A percentile compares a stretch with the other conserved stretches of the same genome.
Conservation (phyloP, 2,113 vertebrate species). For the Pungitius pungitius region DNA sequence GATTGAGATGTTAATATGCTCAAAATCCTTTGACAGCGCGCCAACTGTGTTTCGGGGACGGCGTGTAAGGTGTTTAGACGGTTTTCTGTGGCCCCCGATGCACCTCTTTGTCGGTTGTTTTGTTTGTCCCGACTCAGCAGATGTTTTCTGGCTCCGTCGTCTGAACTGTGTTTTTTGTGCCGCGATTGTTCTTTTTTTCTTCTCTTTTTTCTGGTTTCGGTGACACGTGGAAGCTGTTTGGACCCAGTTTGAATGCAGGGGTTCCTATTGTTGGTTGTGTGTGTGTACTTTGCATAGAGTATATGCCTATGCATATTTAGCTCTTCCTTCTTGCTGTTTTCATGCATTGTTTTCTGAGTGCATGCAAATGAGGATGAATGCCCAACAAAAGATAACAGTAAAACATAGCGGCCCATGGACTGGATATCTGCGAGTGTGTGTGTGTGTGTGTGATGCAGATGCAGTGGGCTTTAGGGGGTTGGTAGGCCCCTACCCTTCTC, state of each 20-base stretch:
- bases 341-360: slow-evolving; percentile 32
- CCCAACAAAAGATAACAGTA: slow-evolving; percentile 28
- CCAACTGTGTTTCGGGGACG: slow-evolving; percentile 62
- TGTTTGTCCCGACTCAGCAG: slow-evolving; percentile 71
- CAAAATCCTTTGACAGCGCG: slow-evolving; percentile 41
- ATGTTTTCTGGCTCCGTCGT: slow-evolving; percentile 63
- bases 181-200: slow-evolving; percentile 50
- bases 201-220: slow-evolving; percentile 46
- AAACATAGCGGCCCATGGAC: slow-evolving; percentile 11
- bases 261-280: slow-evolving; percentile 43
- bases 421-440: slow-evolving; percentile 32
- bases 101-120: slow-evolving; percentile 34
- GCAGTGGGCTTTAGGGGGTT: slow-evolving; percentile 17
- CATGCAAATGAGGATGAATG: slow-evolving; percentile 33
- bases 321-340: slow-evolving; percentile 19
- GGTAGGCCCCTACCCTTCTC: slow-evolving; percentile 26
- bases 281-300: slow-evolving; percentile 22
- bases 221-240: slow-evolving; percentile 56
- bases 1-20: slow-evolving; percentile 25
- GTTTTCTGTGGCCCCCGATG: slow-evolving; percentile 49
- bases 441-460: slow-evolving; percentile 41
- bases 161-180: slow-evolving; percentile 49
- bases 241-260: slow-evolving; percentile 25
- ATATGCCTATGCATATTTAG: slow-evolving; percentile 46
- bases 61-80: slow-evolving; percentile 43